Percentiles rank a stretch among this genome's conserved stretches.
Evolutionary conservation across 2,888 invertebrate species (phyloP).

Genomic region (Lasioglossum marginatum): DNA sequence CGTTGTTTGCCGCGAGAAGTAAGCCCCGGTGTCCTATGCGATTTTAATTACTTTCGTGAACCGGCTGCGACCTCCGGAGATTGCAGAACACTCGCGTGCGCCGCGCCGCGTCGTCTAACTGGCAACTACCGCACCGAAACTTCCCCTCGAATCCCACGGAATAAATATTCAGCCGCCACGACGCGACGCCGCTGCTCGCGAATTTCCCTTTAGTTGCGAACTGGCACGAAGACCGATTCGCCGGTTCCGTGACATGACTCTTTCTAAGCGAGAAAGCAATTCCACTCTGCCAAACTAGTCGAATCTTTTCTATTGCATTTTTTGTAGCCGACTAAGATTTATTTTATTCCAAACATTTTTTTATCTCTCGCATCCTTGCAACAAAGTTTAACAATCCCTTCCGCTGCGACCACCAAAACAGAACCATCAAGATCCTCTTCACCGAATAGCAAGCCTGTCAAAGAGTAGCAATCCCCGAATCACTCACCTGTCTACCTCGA

Average conservation of each 20-base stretch:
- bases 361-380: too few species aligned
- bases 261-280: neutral
- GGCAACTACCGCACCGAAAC: slow-evolving; percentile 38
- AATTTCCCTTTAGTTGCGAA: slow-evolving; percentile 19
- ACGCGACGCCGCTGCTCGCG: neutral
- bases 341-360: too few species aligned
- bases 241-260: neutral
- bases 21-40: slow-evolving; percentile 58
- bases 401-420: neutral
- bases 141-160: slow-evolving; percentile 36
- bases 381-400: too few species aligned
- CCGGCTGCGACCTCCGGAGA: slow-evolving; percentile 49
- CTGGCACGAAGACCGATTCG: neutral
- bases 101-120: slow-evolving; percentile 27
- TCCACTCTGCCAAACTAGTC: neutral
- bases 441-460: neutral
- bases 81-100: slow-evolving; percentile 33
- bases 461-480: neutral
- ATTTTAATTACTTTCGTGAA: slow-evolving; percentile 64
- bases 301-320: too few species aligned
- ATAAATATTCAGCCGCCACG: slow-evolving; percentile 48
- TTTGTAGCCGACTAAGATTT: too few species aligned
- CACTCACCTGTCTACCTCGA: neutral
- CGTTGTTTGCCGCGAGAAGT: slow-evolving; percentile 48
- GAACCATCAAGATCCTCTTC: too few species aligned